These are phyloP conservation scores for Ianthella basta DNA, from an alignment of 37 sponge, comb jelly and placozoan genomes.

Conservation along the genomic window DNA sequence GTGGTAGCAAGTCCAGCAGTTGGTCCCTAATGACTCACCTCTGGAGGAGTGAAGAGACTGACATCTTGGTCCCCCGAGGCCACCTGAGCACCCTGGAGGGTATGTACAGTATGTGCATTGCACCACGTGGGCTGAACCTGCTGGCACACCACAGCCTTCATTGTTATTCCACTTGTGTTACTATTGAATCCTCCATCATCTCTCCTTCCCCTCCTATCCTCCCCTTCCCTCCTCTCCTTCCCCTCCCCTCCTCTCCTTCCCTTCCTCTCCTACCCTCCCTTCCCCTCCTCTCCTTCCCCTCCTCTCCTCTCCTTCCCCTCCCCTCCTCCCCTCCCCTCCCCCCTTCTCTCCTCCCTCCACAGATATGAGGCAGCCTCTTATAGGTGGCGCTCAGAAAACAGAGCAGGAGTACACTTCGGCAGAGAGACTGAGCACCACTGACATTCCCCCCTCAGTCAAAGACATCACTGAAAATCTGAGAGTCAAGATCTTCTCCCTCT, in stretches of 20 bases:
- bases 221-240: too few species aligned
- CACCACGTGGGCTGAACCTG: neutral
- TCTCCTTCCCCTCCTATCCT: too few species aligned
- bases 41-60: constrained; percentile 92
- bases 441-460: constrained; percentile 68
- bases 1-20: constrained; percentile 37
- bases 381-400: constrained; percentile 70
- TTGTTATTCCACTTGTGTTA: too few species aligned
- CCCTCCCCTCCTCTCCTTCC: too few species aligned
- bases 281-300: too few species aligned
- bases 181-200: too few species aligned
- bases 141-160: neutral
- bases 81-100: constrained; percentile 74
- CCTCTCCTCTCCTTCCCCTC: neutral
- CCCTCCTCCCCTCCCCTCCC: neutral
- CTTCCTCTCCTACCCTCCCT: too few species aligned
- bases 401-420: constrained; percentile 32
- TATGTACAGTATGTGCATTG: constrained; percentile 11
- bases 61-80: constrained; percentile 81
- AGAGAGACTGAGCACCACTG: neutral
- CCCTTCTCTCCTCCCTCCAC: neutral
- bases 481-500: constrained; percentile 94
- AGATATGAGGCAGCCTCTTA: constrained; percentile 75
- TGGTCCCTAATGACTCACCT: constrained; percentile 88
- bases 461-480: constrained; percentile 96